A percentile compares a stretch with the other conserved stretches of the same genome.
Evolutionary conservation across 2,888 invertebrate species (phyloP).

Genomic region (Myathropa florea): DNA sequence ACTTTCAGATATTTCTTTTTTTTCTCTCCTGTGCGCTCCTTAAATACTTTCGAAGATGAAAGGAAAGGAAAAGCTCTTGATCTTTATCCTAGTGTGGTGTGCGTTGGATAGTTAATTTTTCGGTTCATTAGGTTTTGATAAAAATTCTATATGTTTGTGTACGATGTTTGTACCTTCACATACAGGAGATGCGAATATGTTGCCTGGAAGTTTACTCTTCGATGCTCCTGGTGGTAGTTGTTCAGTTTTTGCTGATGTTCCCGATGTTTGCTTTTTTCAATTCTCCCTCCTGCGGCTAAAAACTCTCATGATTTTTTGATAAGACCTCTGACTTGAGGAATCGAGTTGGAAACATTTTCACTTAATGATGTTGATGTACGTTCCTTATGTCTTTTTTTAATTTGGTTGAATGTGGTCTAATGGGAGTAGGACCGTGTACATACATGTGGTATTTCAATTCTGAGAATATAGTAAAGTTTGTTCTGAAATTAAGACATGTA

Average conservation of each 20-base stretch:
- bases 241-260: background rate
- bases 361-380: background rate
- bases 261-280: background rate
- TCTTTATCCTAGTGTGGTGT: background rate
- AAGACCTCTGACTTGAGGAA: background rate
- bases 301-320: constrained; percentile 8
- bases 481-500: too few relatives aligned
- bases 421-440: too few relatives aligned
- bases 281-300: background rate
- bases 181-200: background rate
- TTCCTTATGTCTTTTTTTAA: background rate
- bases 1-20: background rate
- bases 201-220: background rate
- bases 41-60: background rate
- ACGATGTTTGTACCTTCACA: background rate
- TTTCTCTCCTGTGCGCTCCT: background rate
- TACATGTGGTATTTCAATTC: too few relatives aligned
- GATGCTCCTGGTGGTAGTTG: background rate
- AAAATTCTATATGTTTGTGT: background rate
- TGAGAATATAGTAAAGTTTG: too few relatives aligned
- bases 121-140: constrained; percentile 34
- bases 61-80: background rate
- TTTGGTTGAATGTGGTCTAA: background rate
- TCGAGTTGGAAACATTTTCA: background rate
- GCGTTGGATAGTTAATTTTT: constrained; percentile 45